These are phyloP conservation scores for Melangyna quadrimaculata DNA, from an alignment of 2,888 invertebrate species.

Conservation along the genomic window DNA sequence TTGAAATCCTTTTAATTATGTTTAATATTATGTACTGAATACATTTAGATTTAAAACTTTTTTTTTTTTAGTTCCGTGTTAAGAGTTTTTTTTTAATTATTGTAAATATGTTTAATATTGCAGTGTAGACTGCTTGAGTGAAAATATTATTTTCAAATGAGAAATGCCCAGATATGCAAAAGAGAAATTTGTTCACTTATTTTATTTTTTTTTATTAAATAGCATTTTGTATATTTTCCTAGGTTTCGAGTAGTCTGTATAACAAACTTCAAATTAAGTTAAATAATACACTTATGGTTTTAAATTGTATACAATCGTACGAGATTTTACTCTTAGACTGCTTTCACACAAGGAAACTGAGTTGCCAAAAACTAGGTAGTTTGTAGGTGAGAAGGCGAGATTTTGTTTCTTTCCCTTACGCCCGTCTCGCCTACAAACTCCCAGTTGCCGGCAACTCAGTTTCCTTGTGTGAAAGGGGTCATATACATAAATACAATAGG, in stretches of 20 bases:
- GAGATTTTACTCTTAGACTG: too few relatives aligned
- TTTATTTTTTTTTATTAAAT: neutral
- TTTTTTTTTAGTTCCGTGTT: neutral
- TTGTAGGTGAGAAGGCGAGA: too few relatives aligned
- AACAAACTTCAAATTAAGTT: neutral
- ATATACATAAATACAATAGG: too few relatives aligned
- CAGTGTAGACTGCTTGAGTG: slow-evolving; percentile 47
- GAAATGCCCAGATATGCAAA: slow-evolving; percentile 58
- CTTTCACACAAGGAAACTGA: too few relatives aligned
- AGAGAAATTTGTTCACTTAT: slow-evolving; percentile 7
- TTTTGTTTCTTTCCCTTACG: too few relatives aligned
- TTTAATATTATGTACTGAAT: neutral
- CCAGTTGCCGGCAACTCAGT: too few relatives aligned
- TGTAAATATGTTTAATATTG: neutral
- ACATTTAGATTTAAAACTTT: slow-evolving; percentile 9
- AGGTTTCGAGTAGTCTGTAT: neutral
- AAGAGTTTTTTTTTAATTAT: neutral
- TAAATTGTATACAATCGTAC: neutral
- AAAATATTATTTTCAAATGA: slow-evolving; percentile 48
- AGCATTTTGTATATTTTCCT: neutral
- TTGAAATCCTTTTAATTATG: neutral
- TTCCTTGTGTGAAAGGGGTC: too few relatives aligned
- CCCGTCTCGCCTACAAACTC: too few relatives aligned
- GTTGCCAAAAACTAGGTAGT: too few relatives aligned
- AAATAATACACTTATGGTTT: neutral